Percentiles rank a stretch among this genome's conserved stretches.
These are phyloP conservation scores for Xestia xanthographa DNA, from an alignment of 2,888 invertebrate species.

Conservation along the genomic window DNA sequence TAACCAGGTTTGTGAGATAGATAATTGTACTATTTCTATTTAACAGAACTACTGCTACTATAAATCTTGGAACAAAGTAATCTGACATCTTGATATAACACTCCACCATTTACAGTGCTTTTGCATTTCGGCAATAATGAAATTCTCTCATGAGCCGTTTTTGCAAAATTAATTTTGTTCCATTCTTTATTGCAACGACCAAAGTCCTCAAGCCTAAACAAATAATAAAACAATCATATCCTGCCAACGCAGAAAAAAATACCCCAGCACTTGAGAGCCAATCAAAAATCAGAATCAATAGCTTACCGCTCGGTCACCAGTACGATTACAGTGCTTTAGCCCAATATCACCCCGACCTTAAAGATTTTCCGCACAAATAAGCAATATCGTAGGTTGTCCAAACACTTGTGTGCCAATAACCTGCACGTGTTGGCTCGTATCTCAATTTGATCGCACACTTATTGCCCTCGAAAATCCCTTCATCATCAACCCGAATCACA, in stretches of 20 bases:
- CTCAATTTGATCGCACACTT: conserved; percentile 86
- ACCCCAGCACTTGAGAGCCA: conserved; percentile 25
- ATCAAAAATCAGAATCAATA: conserved; percentile 57
- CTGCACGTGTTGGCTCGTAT: conserved; percentile 87
- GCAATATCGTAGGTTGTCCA: conserved; percentile 88
- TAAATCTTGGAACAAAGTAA: background rate
- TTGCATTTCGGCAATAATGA: background rate
- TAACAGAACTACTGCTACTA: background rate
- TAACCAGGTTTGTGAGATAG: background rate
- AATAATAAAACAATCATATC: conserved; percentile 27
- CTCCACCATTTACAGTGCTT: background rate
- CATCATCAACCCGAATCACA: conserved; percentile 50
- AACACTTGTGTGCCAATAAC: conserved; percentile 89
- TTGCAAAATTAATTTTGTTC: background rate
- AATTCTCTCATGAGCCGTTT: background rate
- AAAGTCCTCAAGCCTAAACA: conserved; percentile 13
- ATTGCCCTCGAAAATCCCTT: conserved; percentile 73
- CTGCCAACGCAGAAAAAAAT: conserved; percentile 21
- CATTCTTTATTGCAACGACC: background rate
- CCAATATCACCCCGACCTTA: conserved; percentile 67
- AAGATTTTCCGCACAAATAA: conserved; percentile 85
- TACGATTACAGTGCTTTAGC: conserved; percentile 53
- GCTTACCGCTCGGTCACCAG: conserved; percentile 54
- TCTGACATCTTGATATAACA: background rate
- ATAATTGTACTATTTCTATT: background rate